A percentile compares a stretch with the other conserved stretches of the same genome.
Conservation (phyloP, 35 echinoderm and acorn worm species). For the Anneissia japonica region DNA sequence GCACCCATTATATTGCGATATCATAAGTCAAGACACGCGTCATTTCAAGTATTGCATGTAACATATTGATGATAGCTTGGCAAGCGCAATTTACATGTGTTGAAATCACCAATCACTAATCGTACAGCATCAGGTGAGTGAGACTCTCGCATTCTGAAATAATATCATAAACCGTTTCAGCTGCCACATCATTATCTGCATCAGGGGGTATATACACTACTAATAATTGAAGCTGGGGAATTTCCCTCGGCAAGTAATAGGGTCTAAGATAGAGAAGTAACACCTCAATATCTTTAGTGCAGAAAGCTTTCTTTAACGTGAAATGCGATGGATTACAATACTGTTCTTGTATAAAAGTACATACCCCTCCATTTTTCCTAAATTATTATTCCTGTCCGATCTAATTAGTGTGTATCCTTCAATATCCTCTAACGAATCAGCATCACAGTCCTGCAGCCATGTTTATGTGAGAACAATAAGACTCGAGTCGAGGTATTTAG, state of each 20-base stretch:
- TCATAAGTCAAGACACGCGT: constrained; percentile 8
- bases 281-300: too few species aligned
- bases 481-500: constrained; percentile 2
- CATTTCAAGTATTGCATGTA: background rate
- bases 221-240: too few species aligned
- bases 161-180: background rate
- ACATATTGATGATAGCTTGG: background rate
- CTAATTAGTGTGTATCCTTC: constrained; percentile 26
- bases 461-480: constrained; percentile 18
- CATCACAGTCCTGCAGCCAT: background rate
- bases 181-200: background rate
- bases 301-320: too few species aligned
- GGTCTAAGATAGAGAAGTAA: too few species aligned
- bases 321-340: too few species aligned
- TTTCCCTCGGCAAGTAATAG: too few species aligned
- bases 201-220: background rate
- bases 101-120: constrained; percentile 13
- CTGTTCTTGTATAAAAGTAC: too few species aligned
- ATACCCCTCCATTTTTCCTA: background rate
- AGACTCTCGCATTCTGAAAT: constrained; percentile 3
- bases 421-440: constrained; percentile 6
- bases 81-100: background rate
- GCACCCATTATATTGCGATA: constrained; percentile 26
- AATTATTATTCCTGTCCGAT: background rate
- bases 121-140: background rate